These are phyloP conservation scores for Takifugu bimaculatus DNA, from an alignment of 2,113 vertebrate species.

Conservation along the genomic window DNA sequence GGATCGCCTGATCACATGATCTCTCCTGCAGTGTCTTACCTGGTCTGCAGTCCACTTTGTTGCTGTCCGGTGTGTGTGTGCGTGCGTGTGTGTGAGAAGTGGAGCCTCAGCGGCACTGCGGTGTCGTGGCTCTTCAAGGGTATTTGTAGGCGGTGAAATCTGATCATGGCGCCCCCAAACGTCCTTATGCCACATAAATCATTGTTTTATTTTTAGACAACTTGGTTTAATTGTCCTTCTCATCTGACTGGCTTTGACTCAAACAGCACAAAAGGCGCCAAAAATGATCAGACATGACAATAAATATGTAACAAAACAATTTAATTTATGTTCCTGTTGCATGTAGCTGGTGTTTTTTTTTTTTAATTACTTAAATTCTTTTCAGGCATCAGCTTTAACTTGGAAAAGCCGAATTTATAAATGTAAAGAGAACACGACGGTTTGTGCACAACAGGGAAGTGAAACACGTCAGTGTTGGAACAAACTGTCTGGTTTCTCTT, in stretches of 20 bases:
- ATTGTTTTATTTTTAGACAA: slow-evolving; percentile 39
- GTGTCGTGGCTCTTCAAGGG: neutral
- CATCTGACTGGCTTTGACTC: neutral
- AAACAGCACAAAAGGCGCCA: neutral
- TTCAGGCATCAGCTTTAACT: neutral
- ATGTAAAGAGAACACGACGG: too few species aligned
- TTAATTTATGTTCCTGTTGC: neutral
- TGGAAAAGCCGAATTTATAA: neutral
- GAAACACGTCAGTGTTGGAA: slow-evolving; percentile 6
- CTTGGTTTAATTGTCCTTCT: neutral
- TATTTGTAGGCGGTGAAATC: slow-evolving; percentile 58
- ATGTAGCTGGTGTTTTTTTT: too few species aligned
- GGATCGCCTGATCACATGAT: too few species aligned
- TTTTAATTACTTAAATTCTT: neutral
- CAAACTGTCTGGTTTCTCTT: neutral
- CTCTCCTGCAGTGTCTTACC: slow-evolving; percentile 25
- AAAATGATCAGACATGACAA: too few species aligned
- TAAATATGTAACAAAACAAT: too few species aligned
- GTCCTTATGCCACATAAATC: slow-evolving; percentile 4
- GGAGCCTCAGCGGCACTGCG: slow-evolving; percentile 6
- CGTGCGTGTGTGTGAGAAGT: neutral
- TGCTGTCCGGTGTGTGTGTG: neutral
- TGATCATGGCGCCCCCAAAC: slow-evolving; percentile 27
- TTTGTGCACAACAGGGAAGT: neutral
- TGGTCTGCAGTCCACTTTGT: slow-evolving; percentile 26